These are phyloP conservation scores for Hapalemur alaotrensis DNA, from an alignment of 2,797 vertebrate genomes.

Conservation along the genomic window DNA sequence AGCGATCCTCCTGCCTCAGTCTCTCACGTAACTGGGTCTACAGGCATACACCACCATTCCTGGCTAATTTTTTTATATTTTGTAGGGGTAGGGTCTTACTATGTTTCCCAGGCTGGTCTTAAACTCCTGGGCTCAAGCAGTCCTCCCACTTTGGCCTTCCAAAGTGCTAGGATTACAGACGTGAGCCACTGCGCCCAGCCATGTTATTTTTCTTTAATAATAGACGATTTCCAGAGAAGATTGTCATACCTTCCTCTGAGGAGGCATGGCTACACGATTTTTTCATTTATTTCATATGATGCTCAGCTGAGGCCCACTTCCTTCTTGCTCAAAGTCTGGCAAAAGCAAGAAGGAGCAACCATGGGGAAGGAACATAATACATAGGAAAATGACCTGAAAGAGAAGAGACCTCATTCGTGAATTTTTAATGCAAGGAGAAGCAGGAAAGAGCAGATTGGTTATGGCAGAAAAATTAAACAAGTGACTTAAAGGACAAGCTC, in stretches of 20 bases:
- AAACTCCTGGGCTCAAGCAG: background rate
- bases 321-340: background rate
- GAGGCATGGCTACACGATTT: background rate
- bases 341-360: background rate
- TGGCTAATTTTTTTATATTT: background rate
- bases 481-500: background rate
- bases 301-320: background rate
- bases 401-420: background rate
- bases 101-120: background rate
- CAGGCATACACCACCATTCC: background rate
- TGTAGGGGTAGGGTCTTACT: background rate
- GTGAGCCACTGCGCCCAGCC: background rate
- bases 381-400: background rate
- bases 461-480: background rate
- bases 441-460: background rate
- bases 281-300: background rate
- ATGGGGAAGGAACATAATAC: background rate
- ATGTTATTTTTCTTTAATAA: background rate
- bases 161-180: background rate
- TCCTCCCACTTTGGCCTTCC: background rate
- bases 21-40: background rate
- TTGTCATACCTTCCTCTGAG: background rate
- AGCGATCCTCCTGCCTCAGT: background rate
- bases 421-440: conserved; percentile 19
- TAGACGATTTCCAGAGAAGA: background rate